Evolutionary conservation across 2,797 vertebrate genomes (phyloP).

Genomic region (Sandelia bainsii): DNA sequence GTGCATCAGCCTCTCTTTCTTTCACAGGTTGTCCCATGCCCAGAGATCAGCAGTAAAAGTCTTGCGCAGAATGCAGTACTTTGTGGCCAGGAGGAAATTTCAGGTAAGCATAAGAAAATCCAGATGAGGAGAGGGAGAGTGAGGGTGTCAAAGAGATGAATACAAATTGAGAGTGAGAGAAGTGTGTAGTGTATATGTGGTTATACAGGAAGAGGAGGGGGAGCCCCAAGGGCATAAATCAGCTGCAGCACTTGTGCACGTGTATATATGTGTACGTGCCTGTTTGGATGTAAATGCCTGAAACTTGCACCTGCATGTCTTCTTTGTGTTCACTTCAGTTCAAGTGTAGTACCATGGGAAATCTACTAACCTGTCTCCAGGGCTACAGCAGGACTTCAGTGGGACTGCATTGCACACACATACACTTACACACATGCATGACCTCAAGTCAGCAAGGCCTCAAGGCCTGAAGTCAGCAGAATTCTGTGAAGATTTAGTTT

Average conservation of each 20-base stretch:
- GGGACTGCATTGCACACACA: constrained; percentile 30
- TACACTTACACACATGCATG: constrained; percentile 9
- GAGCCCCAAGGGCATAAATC: constrained; percentile 49
- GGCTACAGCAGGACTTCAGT: constrained; percentile 58
- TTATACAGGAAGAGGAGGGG: constrained; percentile 59
- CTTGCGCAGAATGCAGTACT: constrained; percentile 92
- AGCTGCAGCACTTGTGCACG: constrained; percentile 47
- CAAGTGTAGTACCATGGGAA: constrained; percentile 63
- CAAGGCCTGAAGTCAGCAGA: constrained; percentile 30
- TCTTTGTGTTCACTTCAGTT: constrained; percentile 62
- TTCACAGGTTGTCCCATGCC: constrained; percentile 88
- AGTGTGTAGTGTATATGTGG: constrained; percentile 34
- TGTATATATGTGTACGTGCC: constrained; percentile 27
- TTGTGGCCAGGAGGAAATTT: constrained; percentile 92
- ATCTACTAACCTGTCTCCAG: constrained; percentile 59
- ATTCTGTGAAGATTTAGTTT: constrained; percentile 22
- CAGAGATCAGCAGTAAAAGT: constrained; percentile 90
- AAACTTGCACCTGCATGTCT: constrained; percentile 76
- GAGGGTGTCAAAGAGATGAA: neutral
- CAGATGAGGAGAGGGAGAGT: constrained; percentile 12
- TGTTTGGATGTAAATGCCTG: constrained; percentile 63
- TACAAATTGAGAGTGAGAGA: constrained; percentile 25
- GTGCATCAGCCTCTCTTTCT: constrained; percentile 38
- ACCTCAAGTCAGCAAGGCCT: no score
- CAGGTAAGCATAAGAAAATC: constrained; percentile 84